Evolutionary conservation across 2,797 vertebrate genomes (phyloP).

Genomic region (Rhynchonycteris naso): DNA sequence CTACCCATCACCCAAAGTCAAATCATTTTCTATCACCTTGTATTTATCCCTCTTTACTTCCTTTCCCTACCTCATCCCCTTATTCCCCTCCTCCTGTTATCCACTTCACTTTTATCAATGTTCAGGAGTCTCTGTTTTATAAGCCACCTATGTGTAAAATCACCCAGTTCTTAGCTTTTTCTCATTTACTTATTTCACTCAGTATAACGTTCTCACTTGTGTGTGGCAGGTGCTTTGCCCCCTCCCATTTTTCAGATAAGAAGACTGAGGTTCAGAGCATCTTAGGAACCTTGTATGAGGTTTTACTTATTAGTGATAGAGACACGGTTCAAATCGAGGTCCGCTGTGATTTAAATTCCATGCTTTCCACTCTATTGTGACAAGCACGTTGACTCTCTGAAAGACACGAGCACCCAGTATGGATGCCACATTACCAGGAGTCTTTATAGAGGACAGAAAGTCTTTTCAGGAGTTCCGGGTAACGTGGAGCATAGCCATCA

Average conservation of each 20-base stretch:
- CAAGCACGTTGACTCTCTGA: background rate
- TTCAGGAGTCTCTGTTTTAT: too few species aligned
- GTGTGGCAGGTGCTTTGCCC: background rate
- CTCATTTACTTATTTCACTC: too few species aligned
- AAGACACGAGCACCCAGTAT: background rate
- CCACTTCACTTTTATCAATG: too few species aligned
- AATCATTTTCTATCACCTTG: too few species aligned
- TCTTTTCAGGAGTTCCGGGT: background rate
- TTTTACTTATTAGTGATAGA: background rate
- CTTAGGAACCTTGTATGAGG: background rate
- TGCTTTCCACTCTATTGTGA: background rate
- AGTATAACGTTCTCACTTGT: background rate
- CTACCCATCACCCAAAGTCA: too few species aligned
- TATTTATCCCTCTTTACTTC: too few species aligned
- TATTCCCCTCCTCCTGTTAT: too few species aligned
- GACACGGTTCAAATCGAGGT: background rate
- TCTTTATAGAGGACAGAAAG: background rate
- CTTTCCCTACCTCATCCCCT: too few species aligned
- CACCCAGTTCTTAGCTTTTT: too few species aligned
- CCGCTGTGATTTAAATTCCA: background rate
- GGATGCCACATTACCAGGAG: background rate
- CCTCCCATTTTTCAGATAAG: background rate
- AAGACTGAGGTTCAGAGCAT: background rate
- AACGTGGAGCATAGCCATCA: background rate
- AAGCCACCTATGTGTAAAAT: too few species aligned